Evolutionary conservation across 2,888 invertebrate species (phyloP).

Genomic region (Tenthredo scrophulariae): DNA sequence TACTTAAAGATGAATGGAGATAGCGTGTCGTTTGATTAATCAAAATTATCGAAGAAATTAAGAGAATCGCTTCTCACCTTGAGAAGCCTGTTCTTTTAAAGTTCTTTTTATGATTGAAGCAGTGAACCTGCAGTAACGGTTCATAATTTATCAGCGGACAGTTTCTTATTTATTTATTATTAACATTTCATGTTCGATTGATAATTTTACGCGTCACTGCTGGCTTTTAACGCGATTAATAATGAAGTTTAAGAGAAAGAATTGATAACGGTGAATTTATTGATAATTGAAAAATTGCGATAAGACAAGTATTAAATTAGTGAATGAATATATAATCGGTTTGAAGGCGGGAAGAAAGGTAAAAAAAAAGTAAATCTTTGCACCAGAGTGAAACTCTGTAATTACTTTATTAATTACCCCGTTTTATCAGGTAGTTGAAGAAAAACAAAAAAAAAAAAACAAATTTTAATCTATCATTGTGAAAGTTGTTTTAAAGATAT

Average conservation of each 20-base stretch:
- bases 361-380: neutral
- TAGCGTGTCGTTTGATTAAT: neutral
- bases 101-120: neutral
- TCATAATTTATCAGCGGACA: neutral
- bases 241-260: neutral
- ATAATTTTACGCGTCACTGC: conserved; percentile 1
- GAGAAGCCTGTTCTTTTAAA: too few relatives aligned
- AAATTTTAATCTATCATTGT: neutral
- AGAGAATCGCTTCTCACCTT: neutral
- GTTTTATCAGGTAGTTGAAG: neutral
- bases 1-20: neutral
- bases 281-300: neutral
- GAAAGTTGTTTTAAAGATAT: neutral
- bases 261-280: neutral
- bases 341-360: neutral
- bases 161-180: conserved; percentile 24
- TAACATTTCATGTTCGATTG: neutral
- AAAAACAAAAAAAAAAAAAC: neutral
- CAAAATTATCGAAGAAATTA: neutral
- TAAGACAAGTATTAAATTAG: neutral
- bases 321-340: neutral
- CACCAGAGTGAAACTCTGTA: neutral
- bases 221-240: neutral
- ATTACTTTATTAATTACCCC: neutral
- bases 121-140: neutral